Conservation (phyloP, 2,797 vertebrate species). For the Chrysocyon brachyurus region DNA sequence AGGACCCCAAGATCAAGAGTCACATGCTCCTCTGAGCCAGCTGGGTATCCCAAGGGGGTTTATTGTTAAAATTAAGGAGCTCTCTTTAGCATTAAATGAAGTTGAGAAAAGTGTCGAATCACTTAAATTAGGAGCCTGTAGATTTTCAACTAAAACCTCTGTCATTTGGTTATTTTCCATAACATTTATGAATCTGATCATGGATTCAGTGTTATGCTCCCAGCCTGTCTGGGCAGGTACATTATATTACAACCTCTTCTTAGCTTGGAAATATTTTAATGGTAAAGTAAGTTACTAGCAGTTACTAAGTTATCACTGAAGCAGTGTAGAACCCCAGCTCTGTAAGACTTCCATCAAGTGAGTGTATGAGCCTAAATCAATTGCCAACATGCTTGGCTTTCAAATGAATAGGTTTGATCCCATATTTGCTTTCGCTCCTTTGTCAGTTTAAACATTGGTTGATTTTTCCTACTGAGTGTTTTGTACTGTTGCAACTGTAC, state of each 20-base stretch:
- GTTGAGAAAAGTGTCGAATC: background rate
- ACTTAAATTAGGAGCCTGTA: background rate
- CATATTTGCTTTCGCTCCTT: background rate
- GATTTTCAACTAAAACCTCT: slow-evolving; percentile 43
- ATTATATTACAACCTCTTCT: background rate
- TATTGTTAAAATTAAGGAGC: slow-evolving; percentile 34
- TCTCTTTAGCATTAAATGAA: background rate
- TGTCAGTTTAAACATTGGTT: slow-evolving; percentile 43
- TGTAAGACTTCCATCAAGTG: background rate
- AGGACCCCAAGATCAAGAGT: background rate
- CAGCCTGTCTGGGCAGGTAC: background rate
- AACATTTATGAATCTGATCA: background rate
- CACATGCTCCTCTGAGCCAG: background rate
- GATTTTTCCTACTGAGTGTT: slow-evolving; percentile 37
- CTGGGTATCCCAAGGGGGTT: background rate
- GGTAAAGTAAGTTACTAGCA: slow-evolving; percentile 17
- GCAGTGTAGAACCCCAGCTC: background rate
- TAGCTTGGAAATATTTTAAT: slow-evolving; percentile 45
- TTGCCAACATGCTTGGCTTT: slow-evolving; percentile 42
- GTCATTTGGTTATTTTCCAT: slow-evolving; percentile 5
- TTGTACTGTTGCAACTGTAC: background rate
- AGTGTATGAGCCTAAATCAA: background rate
- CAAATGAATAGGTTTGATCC: background rate
- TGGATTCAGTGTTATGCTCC: background rate
- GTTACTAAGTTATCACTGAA: background rate